A percentile compares a stretch with the other conserved stretches of the same genome.
These are phyloP conservation scores for Xestia sexstrigata DNA, from an alignment of 2,888 invertebrate genomes.

Conservation along the genomic window DNA sequence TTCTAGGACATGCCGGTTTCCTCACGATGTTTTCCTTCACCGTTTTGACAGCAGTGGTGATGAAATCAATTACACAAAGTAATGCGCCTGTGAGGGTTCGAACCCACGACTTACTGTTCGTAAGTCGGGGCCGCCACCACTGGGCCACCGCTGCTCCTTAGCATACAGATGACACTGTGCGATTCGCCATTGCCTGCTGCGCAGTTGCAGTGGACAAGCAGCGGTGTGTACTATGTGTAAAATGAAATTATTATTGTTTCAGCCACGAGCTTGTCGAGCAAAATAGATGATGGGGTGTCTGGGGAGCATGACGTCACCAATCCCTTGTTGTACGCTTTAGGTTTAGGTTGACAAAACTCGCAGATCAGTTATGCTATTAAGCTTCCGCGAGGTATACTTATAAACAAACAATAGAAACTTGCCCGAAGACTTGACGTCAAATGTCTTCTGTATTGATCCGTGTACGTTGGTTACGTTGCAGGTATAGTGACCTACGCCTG, in stretches of 20 bases:
- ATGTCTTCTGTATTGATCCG: slow-evolving; percentile 52
- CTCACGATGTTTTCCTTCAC: too few relatives aligned
- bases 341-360: not conserved
- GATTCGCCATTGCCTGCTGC: not conserved
- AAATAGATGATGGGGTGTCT: too few relatives aligned
- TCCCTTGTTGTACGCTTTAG: not conserved
- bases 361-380: not conserved
- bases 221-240: not conserved
- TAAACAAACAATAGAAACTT: slow-evolving; percentile 26
- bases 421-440: slow-evolving; percentile 63
- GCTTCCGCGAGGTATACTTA: not conserved
- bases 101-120: too few relatives aligned
- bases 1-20: too few relatives aligned
- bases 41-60: too few relatives aligned
- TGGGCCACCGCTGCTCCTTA: too few relatives aligned
- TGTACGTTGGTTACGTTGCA: slow-evolving; percentile 63
- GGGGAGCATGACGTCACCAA: too few relatives aligned
- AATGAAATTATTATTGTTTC: not conserved
- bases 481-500: slow-evolving; percentile 54
- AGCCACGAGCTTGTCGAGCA: not conserved
- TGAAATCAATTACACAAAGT: too few relatives aligned
- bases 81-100: too few relatives aligned
- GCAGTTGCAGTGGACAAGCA: not conserved
- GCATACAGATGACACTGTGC: not conserved
- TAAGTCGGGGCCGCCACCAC: too few relatives aligned